Conservation (phyloP, 2,113 vertebrate genomes). For the Sus scrofa region DNA sequence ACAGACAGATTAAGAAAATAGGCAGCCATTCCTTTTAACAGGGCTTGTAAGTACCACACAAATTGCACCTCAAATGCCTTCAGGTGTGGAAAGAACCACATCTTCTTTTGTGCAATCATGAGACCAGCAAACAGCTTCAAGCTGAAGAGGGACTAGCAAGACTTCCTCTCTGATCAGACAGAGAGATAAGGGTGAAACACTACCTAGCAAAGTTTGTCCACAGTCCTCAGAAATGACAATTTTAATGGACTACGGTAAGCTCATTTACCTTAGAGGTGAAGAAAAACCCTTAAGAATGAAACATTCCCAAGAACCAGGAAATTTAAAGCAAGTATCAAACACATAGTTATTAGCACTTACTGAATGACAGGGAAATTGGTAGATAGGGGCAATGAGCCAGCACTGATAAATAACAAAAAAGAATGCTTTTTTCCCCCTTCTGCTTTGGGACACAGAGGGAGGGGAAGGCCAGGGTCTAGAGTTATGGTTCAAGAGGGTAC, state of each 20-base stretch:
- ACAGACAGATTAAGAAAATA: constrained; percentile 78
- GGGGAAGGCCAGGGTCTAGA: background rate
- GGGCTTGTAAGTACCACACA: constrained; percentile 73
- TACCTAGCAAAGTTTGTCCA: constrained; percentile 75
- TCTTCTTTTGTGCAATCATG: constrained; percentile 70
- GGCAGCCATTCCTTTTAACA: constrained; percentile 75
- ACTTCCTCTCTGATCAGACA: constrained; percentile 86
- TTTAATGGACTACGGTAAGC: constrained; percentile 76
- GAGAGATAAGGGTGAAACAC: constrained; percentile 88
- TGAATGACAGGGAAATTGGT: constrained; percentile 26
- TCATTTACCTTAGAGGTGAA: constrained; percentile 63
- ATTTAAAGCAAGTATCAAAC: constrained; percentile 27
- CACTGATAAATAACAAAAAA: background rate
- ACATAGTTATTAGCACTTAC: background rate
- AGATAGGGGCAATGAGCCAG: background rate
- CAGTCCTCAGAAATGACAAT: constrained; percentile 65
- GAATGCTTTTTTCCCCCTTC: background rate
- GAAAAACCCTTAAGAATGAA: constrained; percentile 45
- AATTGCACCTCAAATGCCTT: constrained; percentile 81
- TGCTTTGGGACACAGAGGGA: background rate
- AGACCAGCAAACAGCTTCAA: constrained; percentile 80
- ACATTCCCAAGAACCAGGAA: background rate
- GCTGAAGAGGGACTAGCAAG: constrained; percentile 75
- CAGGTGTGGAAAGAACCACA: constrained; percentile 78
- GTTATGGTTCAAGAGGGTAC: background rate